phyloP scores from a whole-genome alignment of 2,888 invertebrate species.

The Idaea straminata region DNA sequence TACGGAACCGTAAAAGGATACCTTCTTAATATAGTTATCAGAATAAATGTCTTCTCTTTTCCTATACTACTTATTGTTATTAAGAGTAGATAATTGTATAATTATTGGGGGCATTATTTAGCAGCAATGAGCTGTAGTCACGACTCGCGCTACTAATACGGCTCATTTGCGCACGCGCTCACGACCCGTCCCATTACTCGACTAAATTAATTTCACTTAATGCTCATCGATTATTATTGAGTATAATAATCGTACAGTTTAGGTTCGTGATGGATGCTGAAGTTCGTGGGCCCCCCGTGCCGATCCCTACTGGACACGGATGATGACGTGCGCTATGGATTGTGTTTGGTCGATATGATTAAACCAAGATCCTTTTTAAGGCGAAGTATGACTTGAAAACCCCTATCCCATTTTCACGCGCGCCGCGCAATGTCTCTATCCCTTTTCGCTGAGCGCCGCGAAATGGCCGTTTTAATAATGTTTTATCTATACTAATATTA shows the following conservation, averaged over 20 bases:
- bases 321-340: constrained; percentile 40
- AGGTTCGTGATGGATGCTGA: constrained; percentile 68
- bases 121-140: constrained; percentile 48
- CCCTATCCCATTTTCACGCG: too few species aligned
- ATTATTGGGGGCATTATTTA: constrained; percentile 52
- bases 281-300: constrained; percentile 62
- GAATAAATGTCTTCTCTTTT: background rate
- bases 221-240: constrained; percentile 71
- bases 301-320: constrained; percentile 57
- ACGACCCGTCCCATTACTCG: constrained; percentile 70
- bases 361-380: background rate
- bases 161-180: constrained; percentile 68
- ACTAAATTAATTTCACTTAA: constrained; percentile 79
- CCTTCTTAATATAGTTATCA: constrained; percentile 12
- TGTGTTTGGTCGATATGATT: constrained; percentile 1
- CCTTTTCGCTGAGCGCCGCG: too few species aligned
- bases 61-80: constrained; percentile 13
- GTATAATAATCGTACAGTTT: constrained; percentile 74
- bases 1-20: too few species aligned
- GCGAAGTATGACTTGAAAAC: too few species aligned
- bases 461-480: too few species aligned
- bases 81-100: constrained; percentile 36
- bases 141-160: constrained; percentile 42
- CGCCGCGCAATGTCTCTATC: too few species aligned
- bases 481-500: too few species aligned